phyloP scores from a whole-genome alignment of 2,113 vertebrate species.

The Tinamus guttatus region DNA sequence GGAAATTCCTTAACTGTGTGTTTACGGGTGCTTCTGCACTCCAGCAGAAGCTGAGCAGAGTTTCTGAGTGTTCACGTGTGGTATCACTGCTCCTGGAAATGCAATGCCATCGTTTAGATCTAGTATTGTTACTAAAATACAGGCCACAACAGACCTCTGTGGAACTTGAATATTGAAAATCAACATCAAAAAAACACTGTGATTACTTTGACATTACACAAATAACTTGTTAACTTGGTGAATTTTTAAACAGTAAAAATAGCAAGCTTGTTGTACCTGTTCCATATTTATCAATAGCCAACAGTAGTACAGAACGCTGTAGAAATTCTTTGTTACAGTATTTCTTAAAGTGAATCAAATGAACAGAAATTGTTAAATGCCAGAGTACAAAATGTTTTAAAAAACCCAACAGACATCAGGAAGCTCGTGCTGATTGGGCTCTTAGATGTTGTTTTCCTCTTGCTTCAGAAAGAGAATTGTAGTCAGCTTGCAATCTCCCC shows the following conservation, averaged over 20 bases:
- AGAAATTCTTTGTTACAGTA: not conserved
- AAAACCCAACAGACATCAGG: conserved; percentile 27
- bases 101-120: not conserved
- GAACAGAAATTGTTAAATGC: conserved; percentile 37
- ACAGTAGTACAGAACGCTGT: not conserved
- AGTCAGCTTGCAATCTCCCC: conserved; percentile 72
- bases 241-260: not conserved
- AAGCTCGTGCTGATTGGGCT: conserved; percentile 58
- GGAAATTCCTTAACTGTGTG: not conserved
- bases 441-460: conserved; percentile 48
- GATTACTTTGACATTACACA: not conserved
- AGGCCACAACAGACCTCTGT: not conserved
- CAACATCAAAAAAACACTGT: not conserved
- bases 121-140: not conserved
- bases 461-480: conserved; percentile 57
- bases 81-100: not conserved
- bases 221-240: conserved; percentile 5
- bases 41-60: not conserved
- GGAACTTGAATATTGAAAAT: not conserved
- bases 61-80: not conserved
- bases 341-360: conserved; percentile 31
- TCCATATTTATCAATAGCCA: conserved; percentile 41
- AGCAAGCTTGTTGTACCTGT: conserved; percentile 5
- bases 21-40: not conserved
- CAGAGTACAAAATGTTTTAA: not conserved